phyloP scores from a whole-genome alignment of 2,113 vertebrate genomes.

The Antigone vipio region DNA sequence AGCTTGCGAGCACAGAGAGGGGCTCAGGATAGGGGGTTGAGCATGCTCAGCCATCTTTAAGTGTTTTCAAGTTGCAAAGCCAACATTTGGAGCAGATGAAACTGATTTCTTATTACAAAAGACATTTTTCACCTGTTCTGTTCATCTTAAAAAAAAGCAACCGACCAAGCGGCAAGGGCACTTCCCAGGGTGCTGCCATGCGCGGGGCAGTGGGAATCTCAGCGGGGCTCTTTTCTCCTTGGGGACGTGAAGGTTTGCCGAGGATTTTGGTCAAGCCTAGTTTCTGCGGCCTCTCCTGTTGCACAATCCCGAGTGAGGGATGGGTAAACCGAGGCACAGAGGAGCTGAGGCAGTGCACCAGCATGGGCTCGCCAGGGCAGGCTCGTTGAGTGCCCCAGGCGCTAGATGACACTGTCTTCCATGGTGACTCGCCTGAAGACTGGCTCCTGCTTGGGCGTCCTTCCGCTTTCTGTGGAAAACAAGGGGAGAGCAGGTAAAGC shows the following conservation, averaged over 20 bases:
- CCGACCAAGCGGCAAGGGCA: fast-evolving
- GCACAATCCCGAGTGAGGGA: background rate
- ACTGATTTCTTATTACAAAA: background rate
- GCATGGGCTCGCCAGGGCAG: background rate
- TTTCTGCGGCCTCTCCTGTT: background rate
- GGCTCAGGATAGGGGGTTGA: background rate
- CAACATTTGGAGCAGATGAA: background rate
- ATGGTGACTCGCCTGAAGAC: constrained; percentile 65
- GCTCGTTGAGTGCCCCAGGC: fast-evolving
- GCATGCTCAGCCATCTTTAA: background rate
- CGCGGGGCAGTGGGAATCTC: fast-evolving
- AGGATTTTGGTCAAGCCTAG: background rate
- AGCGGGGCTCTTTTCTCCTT: background rate
- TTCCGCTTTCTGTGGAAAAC: constrained; percentile 36
- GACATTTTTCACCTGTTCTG: background rate
- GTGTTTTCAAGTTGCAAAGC: background rate
- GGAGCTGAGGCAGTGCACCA: background rate
- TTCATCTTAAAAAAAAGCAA: background rate
- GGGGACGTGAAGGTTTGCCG: background rate
- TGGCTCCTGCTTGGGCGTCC: constrained; percentile 41
- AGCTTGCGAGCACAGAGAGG: background rate
- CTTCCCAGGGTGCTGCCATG: background rate
- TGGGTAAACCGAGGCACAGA: background rate
- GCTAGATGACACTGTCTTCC: constrained; percentile 67
- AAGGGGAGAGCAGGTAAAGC: constrained; percentile 22